phyloP scores from a whole-genome alignment of 2,113 vertebrate species.

The Megaceryle torquata region DNA sequence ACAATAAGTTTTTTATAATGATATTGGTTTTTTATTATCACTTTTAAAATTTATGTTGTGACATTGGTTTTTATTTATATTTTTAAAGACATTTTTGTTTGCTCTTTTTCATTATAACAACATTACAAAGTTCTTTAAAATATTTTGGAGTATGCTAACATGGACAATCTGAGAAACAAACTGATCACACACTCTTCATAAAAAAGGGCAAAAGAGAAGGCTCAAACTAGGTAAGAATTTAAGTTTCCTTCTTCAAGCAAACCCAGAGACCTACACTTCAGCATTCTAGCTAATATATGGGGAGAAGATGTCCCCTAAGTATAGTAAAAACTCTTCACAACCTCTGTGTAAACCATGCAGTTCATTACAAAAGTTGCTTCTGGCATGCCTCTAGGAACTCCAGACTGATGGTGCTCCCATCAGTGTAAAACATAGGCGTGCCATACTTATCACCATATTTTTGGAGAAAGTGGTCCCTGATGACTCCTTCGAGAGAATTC shows the following conservation, averaged over 20 bases:
- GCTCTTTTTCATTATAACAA: fast-evolving
- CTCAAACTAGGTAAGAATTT: neutral
- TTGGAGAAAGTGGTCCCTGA: neutral
- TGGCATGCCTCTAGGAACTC: neutral
- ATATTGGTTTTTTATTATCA: neutral
- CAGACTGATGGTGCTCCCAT: neutral
- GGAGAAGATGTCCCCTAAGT: neutral
- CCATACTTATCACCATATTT: neutral
- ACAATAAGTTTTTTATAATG: neutral
- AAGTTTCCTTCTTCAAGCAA: neutral
- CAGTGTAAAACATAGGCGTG: neutral
- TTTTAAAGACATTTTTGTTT: neutral
- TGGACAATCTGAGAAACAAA: neutral
- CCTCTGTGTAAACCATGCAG: neutral
- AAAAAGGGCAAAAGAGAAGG: neutral
- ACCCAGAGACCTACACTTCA: neutral
- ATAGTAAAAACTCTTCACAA: neutral
- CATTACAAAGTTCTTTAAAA: neutral
- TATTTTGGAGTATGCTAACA: neutral
- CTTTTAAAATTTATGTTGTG: neutral
- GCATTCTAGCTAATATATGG: neutral
- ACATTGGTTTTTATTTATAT: neutral
- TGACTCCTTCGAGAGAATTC: neutral
- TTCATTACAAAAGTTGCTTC: neutral
- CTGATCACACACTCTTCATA: neutral